Percentiles rank a stretch among this genome's conserved stretches.
phyloP scores from a whole-genome alignment of 1,140 invertebrate species.

The Drosophila orosa region DNA sequence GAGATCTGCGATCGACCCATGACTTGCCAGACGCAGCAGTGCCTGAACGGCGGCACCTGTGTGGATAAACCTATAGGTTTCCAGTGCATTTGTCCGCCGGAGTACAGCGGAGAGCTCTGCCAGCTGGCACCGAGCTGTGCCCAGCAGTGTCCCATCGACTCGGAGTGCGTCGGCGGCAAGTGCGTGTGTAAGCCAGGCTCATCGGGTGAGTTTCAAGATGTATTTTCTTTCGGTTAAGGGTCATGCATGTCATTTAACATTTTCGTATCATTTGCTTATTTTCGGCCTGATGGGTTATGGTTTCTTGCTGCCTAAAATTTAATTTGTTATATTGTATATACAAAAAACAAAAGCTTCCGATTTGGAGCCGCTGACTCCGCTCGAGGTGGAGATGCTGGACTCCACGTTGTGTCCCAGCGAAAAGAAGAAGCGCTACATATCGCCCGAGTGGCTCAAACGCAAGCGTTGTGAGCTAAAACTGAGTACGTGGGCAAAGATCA shows the following conservation, averaged over 20 bases:
- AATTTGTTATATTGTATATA: conserved; percentile 2
- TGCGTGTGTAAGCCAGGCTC: conserved; percentile 88
- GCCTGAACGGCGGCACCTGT: conserved; percentile 88
- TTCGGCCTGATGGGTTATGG: conserved; percentile 16
- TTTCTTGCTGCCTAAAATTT: conserved; percentile 6
- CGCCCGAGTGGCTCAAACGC: conserved; percentile 81
- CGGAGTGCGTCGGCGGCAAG: conserved; percentile 84
- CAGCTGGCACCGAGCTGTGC: conserved; percentile 74
- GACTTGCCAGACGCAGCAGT: conserved; percentile 86
- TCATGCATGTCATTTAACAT: conserved; percentile 26
- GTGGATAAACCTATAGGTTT: conserved; percentile 86
- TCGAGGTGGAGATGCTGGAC: conserved; percentile 41
- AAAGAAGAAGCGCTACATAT: conserved; percentile 81
- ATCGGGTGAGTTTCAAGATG: conserved; percentile 85
- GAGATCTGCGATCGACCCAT: conserved; percentile 87
- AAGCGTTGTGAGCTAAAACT: conserved; percentile 82
- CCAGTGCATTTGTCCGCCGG: conserved; percentile 89
- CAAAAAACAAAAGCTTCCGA: conserved; percentile 55
- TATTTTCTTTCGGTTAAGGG: conserved; percentile 8
- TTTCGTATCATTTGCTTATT: conserved; percentile 15
- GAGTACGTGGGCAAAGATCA: conserved; percentile 58
- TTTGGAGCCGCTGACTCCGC: conserved; percentile 55
- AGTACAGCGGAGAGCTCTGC: conserved; percentile 87
- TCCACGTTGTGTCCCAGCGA: conserved; percentile 55
- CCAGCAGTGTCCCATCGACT: conserved; percentile 80